phyloP scores from a whole-genome alignment of 2,888 invertebrate species.

The Drosophila phalerata region DNA sequence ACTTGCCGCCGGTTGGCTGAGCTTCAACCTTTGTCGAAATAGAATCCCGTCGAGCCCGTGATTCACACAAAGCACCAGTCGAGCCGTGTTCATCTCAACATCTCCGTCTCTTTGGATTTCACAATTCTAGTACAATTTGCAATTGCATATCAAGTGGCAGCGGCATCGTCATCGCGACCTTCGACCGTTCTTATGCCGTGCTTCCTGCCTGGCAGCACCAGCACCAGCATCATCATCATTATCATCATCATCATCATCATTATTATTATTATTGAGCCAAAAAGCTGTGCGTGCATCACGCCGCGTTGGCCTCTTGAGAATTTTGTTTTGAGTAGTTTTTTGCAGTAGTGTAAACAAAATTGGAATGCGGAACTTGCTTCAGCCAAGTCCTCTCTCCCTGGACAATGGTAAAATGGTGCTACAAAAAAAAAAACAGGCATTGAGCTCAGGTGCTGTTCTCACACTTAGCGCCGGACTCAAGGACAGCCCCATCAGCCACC shows the following conservation, averaged over 20 bases:
- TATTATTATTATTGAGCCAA: slow-evolving; percentile 66
- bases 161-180: slow-evolving; percentile 11
- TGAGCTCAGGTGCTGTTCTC: slow-evolving; percentile 65
- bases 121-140: slow-evolving; percentile 33
- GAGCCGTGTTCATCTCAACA: slow-evolving; percentile 29
- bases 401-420: slow-evolving; percentile 52
- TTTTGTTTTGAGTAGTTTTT: slow-evolving; percentile 60
- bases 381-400: slow-evolving; percentile 29
- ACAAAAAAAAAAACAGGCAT: slow-evolving; percentile 57
- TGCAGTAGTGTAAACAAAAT: slow-evolving; percentile 39
- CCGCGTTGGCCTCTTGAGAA: slow-evolving; percentile 48
- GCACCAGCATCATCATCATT: slow-evolving; percentile 44
- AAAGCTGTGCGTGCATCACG: slow-evolving; percentile 4
- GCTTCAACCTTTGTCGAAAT: slow-evolving; percentile 51
- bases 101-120: slow-evolving; percentile 10
- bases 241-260: slow-evolving; percentile 22
- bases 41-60: slow-evolving; percentile 27
- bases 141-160: slow-evolving; percentile 60
- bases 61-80: slow-evolving; percentile 14
- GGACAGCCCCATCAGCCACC: slow-evolving; percentile 36
- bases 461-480: slow-evolving; percentile 63
- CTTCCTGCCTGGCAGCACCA: too few relatives aligned
- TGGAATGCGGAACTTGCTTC: slow-evolving; percentile 29
- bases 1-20: slow-evolving; percentile 40
- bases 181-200: slow-evolving; percentile 20